phyloP scores from a whole-genome alignment of 2,888 invertebrate species.

The Mythimna lalbum region DNA sequence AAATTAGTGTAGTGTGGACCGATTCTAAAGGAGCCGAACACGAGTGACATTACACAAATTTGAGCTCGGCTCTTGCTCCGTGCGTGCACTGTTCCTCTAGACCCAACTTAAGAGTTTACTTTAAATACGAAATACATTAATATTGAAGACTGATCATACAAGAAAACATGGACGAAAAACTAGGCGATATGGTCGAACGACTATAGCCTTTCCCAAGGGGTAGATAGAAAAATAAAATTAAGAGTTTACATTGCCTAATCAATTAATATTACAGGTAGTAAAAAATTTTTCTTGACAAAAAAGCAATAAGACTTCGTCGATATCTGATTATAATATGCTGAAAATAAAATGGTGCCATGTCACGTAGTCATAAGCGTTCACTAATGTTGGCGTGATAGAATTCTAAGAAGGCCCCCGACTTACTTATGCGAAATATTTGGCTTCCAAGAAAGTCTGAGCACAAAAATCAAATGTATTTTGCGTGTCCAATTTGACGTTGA shows the following conservation, averaged over 20 bases:
- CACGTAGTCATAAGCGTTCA: constrained; percentile 21
- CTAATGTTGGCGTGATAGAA: constrained; percentile 21
- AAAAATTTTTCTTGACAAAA: not conserved
- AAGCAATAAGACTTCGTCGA: not conserved
- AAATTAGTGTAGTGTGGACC: too few relatives aligned
- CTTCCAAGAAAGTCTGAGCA: constrained; percentile 22
- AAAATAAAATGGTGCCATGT: constrained; percentile 17
- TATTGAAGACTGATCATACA: too few relatives aligned
- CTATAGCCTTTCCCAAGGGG: too few relatives aligned
- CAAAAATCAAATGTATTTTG: constrained; percentile 20
- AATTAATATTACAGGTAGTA: not conserved
- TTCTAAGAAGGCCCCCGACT: constrained; percentile 14
- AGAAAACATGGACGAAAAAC: too few relatives aligned
- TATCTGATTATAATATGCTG: constrained; percentile 4
- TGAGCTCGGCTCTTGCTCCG: too few relatives aligned
- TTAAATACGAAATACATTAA: too few relatives aligned
- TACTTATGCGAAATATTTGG: constrained; percentile 29
- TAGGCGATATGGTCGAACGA: too few relatives aligned
- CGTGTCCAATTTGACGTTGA: constrained; percentile 1
- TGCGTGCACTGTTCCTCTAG: too few relatives aligned
- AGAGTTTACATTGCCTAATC: not conserved
- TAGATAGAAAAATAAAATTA: too few relatives aligned
- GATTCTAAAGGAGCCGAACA: too few relatives aligned
- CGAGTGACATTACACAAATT: too few relatives aligned
- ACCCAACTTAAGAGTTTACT: too few relatives aligned